Evolutionary conservation across 2,113 vertebrate species (phyloP).

Genomic region (Sturnus vulgaris): DNA sequence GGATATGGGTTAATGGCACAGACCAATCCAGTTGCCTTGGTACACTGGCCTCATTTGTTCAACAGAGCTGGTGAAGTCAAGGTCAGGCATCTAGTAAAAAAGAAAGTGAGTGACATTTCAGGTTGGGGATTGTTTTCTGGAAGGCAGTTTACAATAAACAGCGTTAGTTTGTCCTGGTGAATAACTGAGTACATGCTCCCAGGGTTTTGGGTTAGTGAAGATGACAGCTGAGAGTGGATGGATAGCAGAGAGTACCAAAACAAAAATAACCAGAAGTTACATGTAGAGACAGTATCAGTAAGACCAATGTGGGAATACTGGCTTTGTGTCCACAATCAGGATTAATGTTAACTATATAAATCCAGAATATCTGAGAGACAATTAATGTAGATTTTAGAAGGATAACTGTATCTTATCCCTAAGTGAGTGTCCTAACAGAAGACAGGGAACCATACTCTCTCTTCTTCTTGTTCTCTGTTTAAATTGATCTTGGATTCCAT

Average conservation of each 20-base stretch:
- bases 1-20: neutral
- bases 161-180: neutral
- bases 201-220: neutral
- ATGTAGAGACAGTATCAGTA: neutral
- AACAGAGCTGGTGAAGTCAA: neutral
- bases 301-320: neutral
- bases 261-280: neutral
- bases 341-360: neutral
- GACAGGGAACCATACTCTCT: neutral
- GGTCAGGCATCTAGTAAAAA: neutral
- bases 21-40: neutral
- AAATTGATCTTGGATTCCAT: slow-evolving; percentile 18
- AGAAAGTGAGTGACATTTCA: neutral
- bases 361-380: neutral
- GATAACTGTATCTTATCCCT: neutral
- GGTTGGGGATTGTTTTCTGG: neutral
- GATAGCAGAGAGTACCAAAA: neutral
- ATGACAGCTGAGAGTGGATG: neutral
- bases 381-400: neutral
- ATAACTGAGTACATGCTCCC: neutral
- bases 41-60: neutral
- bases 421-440: neutral
- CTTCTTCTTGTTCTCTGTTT: neutral
- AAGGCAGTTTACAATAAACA: neutral
- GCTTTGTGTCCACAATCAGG: neutral